phyloP scores from a whole-genome alignment of 1,140 invertebrate genomes.

The Hermatobates lingyangjiaoensis region DNA sequence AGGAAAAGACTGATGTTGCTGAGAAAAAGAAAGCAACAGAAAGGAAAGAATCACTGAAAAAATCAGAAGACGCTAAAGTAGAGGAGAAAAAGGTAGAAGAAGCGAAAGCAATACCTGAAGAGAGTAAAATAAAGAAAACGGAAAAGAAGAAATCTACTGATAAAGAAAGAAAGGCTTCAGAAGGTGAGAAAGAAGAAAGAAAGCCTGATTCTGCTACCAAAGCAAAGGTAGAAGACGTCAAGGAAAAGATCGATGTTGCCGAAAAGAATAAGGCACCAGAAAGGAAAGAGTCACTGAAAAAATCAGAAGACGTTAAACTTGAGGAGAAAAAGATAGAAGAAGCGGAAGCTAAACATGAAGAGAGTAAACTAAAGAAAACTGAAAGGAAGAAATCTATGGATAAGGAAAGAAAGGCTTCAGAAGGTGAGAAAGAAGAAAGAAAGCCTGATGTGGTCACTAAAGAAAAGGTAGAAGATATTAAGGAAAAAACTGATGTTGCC shows the following conservation, averaged over 20 bases:
- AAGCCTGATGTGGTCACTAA: background rate
- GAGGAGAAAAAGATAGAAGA: conserved; percentile 3
- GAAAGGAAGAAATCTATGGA: no score
- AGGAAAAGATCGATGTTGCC: conserved; percentile 1
- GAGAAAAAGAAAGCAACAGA: conserved; percentile 14
- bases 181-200: conserved; percentile 1
- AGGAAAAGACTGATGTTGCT: conserved; percentile 15
- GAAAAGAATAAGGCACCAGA: background rate
- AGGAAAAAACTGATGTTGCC: conserved; percentile 1
- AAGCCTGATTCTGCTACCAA: background rate
- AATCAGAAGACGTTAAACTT: conserved; percentile 5
- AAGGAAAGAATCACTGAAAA: conserved; percentile 11
- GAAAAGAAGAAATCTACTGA: conserved; percentile 10
- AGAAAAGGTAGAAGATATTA: conserved; percentile 9
- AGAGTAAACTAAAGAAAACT: conserved; percentile 7
- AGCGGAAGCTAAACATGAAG: conserved; percentile 3
- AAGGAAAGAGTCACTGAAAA: conserved; percentile 4
- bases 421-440: conserved; percentile 2
- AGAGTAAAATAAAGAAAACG: conserved; percentile 7
- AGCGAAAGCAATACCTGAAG: conserved; percentile 4
- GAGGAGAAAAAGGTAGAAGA: conserved; percentile 4
- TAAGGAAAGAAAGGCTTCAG: conserved; percentile 1
- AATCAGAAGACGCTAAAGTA: conserved; percentile 6
- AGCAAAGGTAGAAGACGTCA: conserved; percentile 9
- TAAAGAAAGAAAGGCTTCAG: conserved; percentile 6